A percentile compares a stretch with the other conserved stretches of the same genome.
phyloP scores from a whole-genome alignment of 2,888 invertebrate species.

The Leucozona laternaria region DNA sequence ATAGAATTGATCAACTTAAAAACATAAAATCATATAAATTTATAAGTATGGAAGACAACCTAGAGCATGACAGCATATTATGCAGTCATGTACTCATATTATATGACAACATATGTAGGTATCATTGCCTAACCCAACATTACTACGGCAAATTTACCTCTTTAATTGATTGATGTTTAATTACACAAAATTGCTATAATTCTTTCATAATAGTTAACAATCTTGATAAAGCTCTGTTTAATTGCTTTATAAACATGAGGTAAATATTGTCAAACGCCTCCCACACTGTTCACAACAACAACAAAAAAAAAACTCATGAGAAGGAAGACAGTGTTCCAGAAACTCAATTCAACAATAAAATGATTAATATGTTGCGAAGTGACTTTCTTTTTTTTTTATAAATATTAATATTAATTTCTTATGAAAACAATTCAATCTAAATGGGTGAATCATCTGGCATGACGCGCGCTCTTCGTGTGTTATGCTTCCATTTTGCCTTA shows the following conservation, averaged over 20 bases:
- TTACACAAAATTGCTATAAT: conserved; percentile 20
- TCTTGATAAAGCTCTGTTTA: not conserved
- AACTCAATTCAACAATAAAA: not conserved
- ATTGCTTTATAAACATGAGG: conserved; percentile 20
- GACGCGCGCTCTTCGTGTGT: conserved; percentile 22
- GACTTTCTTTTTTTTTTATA: conserved; percentile 49
- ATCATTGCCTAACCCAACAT: not conserved
- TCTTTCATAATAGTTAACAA: conserved; percentile 9
- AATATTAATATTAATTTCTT: not conserved
- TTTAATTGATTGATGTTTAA: conserved; percentile 26
- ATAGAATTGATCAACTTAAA: no score
- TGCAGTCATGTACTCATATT: not conserved
- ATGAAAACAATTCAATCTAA: conserved; percentile 4
- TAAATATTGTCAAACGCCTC: conserved; percentile 1
- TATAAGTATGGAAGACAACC: not conserved
- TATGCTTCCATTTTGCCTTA: conserved; percentile 15
- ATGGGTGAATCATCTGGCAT: conserved; percentile 14
- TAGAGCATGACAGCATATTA: not conserved
- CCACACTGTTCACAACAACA: not conserved
- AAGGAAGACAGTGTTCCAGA: conserved; percentile 11
- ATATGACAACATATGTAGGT: not conserved
- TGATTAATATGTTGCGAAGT: conserved; percentile 20
- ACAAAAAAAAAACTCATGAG: not conserved
- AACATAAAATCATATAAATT: no score
- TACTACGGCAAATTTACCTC: conserved; percentile 22